Base-by-base conservation (phyloP, 37 sponge, comb jelly and placozoan species). In the Diacarnus erythraeanus region DNA sequence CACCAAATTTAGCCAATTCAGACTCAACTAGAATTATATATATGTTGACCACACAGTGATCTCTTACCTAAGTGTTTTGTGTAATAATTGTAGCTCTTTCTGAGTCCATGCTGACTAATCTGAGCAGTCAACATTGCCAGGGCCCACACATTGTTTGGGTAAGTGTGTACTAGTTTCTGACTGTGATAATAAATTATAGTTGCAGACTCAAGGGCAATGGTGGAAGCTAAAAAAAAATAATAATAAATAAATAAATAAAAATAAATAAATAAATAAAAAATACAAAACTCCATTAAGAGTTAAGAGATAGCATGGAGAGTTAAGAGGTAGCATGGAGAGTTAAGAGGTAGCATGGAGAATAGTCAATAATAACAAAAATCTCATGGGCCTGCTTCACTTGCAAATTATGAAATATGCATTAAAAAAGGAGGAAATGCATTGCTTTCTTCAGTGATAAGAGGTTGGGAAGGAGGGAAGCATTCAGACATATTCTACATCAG, bases 71-170 rank as follows among this genome's bases (percentile, higher is more conserved):
- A 31, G 31, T 31, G 10, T 30, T 31, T 31, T 10, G 34, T 65
- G 66, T 34, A 3, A 30, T 17, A 8, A 34, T 65, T 65, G 66
- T 42, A 78, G 33, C 35, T 65, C n/a, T 39, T 31, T n/a, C 30
- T 65, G 1, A 43, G 22, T 37, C 37, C 65, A 35, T 38, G 25
- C 3, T 77, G 61, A 12, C 33, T 42, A 30, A 76, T 36, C 4
- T 38, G 42, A 40, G 42, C 36, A 12, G 42, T 31, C 0, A 87
- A 43, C 0, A 34, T 26, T 1, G 81, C 57, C 70, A 74, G n/a
- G 17, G 58, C 37, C 87, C 87, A 87, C 57, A 76, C 42, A 58
- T 80, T 57, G 38, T 58, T 72, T 2, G 87, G 87, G 59, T 87
- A 75, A 15, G 59, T 15, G 42, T 87, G 87, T 15, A 75, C 26